Conservation (phyloP, 30 jellyfish, hydroid and myxozoan species). For the Sanderia malayensis region DNA sequence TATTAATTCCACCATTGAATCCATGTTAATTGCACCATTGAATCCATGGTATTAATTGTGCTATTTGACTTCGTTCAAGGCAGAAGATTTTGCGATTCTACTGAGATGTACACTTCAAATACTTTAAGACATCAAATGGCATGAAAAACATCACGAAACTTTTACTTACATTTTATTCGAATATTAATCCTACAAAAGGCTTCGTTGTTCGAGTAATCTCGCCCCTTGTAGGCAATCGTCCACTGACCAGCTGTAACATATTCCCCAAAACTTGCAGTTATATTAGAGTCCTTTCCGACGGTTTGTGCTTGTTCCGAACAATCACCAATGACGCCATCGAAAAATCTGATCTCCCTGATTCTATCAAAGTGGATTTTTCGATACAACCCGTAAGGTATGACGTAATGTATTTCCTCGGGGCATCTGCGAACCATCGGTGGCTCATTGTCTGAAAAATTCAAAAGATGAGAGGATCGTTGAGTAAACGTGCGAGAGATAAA, state of each 20-base stretch:
- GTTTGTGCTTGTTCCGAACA: too few relatives aligned
- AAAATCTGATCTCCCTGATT: background rate
- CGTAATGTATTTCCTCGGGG: constrained; percentile 17
- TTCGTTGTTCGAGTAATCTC: background rate
- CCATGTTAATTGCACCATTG: too few relatives aligned
- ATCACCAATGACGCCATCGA: background rate
- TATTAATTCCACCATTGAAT: too few relatives aligned
- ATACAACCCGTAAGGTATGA: constrained; percentile 12
- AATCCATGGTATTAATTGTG: too few relatives aligned
- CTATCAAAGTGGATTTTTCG: background rate
- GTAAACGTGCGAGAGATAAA: too few relatives aligned
- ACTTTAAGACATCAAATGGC: too few relatives aligned
- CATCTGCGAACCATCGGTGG: constrained; percentile 13
- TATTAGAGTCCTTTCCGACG: too few relatives aligned
- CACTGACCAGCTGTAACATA: constrained; percentile 1
- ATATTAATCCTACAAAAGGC: constrained; percentile 3
- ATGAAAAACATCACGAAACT: background rate
- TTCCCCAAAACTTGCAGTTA: background rate
- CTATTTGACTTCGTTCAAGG: too few relatives aligned
- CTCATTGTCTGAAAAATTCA: constrained; percentile 16
- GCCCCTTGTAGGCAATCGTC: background rate
- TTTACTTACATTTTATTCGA: constrained; percentile 18
- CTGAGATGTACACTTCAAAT: too few relatives aligned
- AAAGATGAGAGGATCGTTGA: too few relatives aligned
- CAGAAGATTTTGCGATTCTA: too few relatives aligned